phyloP scores from a whole-genome alignment of 1,140 invertebrate genomes.

The Mamestra configurata region DNA sequence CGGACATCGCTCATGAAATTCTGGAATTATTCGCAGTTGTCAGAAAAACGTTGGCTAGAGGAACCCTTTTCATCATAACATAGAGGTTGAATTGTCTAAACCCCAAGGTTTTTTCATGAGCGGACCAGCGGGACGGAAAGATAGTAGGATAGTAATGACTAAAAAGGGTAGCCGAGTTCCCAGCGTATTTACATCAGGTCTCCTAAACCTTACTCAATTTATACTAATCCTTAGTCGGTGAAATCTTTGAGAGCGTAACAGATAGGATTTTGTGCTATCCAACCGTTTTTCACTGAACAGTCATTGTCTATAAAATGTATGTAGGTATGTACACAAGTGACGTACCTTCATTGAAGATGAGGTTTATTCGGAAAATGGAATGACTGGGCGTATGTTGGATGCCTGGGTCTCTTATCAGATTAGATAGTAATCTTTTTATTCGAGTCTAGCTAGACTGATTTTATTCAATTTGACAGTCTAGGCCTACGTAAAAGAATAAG shows the following conservation, averaged over 20 bases:
- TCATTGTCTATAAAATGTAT: constrained; percentile 31
- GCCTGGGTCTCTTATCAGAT: neutral
- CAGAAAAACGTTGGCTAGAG: constrained; percentile 23
- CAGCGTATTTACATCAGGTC: constrained; percentile 14
- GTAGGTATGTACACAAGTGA: constrained; percentile 11
- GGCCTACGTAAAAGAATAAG: too few relatives aligned
- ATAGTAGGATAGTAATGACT: constrained; percentile 51
- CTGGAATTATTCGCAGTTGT: constrained; percentile 32
- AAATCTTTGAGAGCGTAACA: constrained; percentile 37
- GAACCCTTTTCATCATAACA: constrained; percentile 51
- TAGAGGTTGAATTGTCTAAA: constrained; percentile 50
- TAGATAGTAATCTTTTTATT: constrained; percentile 1
- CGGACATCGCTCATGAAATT: constrained; percentile 17
- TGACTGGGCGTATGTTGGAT: neutral
- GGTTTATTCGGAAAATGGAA: constrained; percentile 23
- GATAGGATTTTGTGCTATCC: constrained; percentile 47
- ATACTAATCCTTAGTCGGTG: constrained; percentile 48
- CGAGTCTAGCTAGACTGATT: neutral
- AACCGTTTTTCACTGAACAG: constrained; percentile 23
- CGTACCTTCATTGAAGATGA: constrained; percentile 9
- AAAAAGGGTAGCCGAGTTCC: constrained; percentile 48
- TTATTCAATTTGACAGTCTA: constrained; percentile 1
- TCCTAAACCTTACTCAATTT: constrained; percentile 48
- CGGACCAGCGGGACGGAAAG: constrained; percentile 32
- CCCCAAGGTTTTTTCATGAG: constrained; percentile 29